Conservation (phyloP, 2,797 vertebrate species). For the Tapera naevia region DNA sequence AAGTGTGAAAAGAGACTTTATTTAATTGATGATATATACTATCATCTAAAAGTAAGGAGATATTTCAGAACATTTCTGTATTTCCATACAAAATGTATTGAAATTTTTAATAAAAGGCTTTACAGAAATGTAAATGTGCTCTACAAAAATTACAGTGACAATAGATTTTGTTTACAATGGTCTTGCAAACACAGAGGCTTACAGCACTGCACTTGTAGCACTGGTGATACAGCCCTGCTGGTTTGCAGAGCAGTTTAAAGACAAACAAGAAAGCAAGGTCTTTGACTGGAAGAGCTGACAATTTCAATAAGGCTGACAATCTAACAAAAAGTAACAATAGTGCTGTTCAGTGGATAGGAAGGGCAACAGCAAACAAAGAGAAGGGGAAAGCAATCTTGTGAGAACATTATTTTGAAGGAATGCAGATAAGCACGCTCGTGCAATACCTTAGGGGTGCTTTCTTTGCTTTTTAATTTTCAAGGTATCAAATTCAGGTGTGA, state of each 20-base stretch:
- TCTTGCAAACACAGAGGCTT: fast-evolving
- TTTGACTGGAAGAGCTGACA: neutral
- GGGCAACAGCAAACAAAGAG: neutral
- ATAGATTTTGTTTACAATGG: neutral
- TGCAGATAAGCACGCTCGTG: neutral
- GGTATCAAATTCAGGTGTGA: neutral
- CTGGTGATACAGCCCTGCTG: neutral
- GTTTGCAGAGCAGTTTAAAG: neutral
- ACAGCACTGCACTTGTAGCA: neutral
- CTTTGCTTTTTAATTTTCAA: neutral
- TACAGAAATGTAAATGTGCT: neutral
- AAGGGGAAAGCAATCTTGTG: neutral
- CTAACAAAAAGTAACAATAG: neutral
- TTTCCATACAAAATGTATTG: neutral
- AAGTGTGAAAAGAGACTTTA: neutral
- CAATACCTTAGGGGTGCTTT: neutral
- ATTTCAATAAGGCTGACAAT: neutral
- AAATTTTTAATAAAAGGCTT: neutral
- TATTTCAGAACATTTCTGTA: neutral
- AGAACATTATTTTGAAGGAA: neutral
- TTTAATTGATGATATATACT: neutral
- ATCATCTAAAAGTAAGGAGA: neutral
- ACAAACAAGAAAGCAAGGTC: neutral
- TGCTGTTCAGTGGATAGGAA: neutral
- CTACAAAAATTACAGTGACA: neutral